These are phyloP conservation scores for Eueremaeus valkanovi DNA, from an alignment of 2,888 invertebrate genomes.

Conservation along the genomic window DNA sequence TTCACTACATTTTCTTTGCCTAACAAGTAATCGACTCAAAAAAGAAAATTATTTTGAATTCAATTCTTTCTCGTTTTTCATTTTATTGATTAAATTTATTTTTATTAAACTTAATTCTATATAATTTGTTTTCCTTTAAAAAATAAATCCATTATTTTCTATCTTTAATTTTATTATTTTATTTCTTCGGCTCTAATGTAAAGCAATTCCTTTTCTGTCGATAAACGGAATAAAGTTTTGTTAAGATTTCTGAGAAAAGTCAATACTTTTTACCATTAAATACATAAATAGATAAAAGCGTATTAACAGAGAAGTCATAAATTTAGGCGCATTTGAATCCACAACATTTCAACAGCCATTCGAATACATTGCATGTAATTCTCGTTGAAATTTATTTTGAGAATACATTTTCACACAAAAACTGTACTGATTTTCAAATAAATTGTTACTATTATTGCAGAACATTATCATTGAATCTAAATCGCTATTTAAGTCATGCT, in stretches of 20 bases:
- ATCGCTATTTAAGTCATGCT: constrained; percentile 32
- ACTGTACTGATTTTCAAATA: not conserved
- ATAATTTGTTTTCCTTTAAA: no score
- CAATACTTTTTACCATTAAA: not conserved
- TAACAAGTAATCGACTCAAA: no score
- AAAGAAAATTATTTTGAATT: no score
- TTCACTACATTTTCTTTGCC: no score
- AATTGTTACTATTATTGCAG: not conserved
- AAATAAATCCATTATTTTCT: no score
- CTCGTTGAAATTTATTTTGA: not conserved
- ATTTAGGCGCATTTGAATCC: not conserved
- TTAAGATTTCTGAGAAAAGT: not conserved
- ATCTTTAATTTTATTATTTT: no score
- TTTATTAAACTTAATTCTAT: no score
- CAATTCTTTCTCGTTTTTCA: no score
- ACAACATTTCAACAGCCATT: not conserved
- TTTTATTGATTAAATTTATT: no score
- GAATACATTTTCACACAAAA: constrained; percentile 2
- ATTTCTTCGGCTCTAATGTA: no score
- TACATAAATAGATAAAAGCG: not conserved
- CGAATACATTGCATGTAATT: constrained; percentile 5
- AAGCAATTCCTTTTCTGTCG: no score
- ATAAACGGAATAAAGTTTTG: no score
- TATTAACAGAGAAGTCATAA: constrained; percentile 14
- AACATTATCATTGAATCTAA: constrained; percentile 19